These are phyloP conservation scores for Pollimyrus isidori DNA, from an alignment of 2,113 vertebrate genomes.

Conservation along the genomic window DNA sequence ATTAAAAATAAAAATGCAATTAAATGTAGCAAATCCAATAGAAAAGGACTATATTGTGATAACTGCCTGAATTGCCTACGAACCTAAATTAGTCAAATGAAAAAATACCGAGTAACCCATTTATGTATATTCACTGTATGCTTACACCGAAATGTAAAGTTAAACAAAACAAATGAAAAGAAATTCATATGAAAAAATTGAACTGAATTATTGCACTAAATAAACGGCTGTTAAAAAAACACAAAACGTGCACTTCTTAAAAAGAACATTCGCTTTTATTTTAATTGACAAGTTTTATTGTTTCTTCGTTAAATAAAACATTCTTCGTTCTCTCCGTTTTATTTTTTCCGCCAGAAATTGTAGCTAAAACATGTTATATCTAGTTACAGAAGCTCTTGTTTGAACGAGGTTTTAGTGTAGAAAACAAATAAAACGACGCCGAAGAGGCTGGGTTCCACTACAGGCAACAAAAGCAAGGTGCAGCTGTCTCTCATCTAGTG, in stretches of 20 bases:
- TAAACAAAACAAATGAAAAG: not conserved
- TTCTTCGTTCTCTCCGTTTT: conserved; percentile 11
- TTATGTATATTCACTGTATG: not conserved
- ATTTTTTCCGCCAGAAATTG: conserved; percentile 5
- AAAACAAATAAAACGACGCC: not conserved
- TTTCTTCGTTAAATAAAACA: conserved; percentile 15
- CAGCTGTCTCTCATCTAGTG: not conserved
- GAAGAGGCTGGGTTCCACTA: not conserved
- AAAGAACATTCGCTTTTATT: conserved; percentile 8
- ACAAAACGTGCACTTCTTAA: not conserved
- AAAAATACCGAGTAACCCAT: not conserved
- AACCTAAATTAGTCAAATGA: not conserved
- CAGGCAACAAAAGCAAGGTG: not conserved
- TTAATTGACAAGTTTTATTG: conserved; percentile 13
- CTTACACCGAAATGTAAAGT: not conserved
- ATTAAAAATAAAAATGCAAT: conserved; percentile 55
- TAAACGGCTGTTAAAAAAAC: not conserved
- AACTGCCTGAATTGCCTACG: conserved; percentile 42
- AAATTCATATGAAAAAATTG: not conserved
- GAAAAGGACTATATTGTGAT: conserved; percentile 47
- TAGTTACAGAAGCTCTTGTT: conserved; percentile 3
- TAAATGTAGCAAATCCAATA: conserved; percentile 52
- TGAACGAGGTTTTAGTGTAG: not conserved
- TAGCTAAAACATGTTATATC: conserved; percentile 2
- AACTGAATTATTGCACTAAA: not conserved